Evolutionary conservation across 2,113 vertebrate species (phyloP).

Genomic region (Sinocyclocheilus anshuiensis): DNA sequence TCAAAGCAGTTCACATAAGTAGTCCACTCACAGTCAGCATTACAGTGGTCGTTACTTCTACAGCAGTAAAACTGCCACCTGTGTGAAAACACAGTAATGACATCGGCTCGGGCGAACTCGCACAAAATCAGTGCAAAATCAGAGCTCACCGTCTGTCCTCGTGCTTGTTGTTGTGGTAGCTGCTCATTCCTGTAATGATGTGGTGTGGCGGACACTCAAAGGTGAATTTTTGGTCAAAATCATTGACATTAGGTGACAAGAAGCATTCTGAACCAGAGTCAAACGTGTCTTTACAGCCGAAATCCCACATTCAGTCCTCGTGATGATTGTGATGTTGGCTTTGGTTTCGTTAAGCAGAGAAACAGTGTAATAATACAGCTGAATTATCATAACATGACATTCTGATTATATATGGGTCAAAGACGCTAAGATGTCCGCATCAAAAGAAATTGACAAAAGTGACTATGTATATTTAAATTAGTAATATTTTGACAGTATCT

Average conservation of each 20-base stretch:
- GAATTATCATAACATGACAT: background rate
- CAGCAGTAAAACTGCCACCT: conserved; percentile 31
- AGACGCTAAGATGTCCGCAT: no score
- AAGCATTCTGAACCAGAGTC: background rate
- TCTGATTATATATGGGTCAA: background rate
- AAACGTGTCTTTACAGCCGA: conserved; percentile 21
- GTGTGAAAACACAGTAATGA: background rate
- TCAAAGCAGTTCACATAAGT: conserved; percentile 20
- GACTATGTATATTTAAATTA: background rate
- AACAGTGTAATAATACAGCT: background rate
- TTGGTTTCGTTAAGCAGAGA: background rate
- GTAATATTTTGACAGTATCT: background rate
- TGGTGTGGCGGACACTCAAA: conserved; percentile 19
- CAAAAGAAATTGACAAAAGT: no score
- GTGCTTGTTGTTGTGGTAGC: background rate
- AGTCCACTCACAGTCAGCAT: background rate
- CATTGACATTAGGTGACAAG: conserved; percentile 11
- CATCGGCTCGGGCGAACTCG: background rate
- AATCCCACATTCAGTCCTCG: background rate
- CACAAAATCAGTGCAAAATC: background rate
- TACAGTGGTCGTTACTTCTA: background rate
- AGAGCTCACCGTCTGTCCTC: conserved; percentile 21
- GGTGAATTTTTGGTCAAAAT: background rate
- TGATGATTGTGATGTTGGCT: background rate
- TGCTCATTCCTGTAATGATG: background rate